A percentile compares a stretch with the other conserved stretches of the same genome.
Evolutionary conservation across 2,888 invertebrate species (phyloP).

Genomic region (Lymantria dispar): DNA sequence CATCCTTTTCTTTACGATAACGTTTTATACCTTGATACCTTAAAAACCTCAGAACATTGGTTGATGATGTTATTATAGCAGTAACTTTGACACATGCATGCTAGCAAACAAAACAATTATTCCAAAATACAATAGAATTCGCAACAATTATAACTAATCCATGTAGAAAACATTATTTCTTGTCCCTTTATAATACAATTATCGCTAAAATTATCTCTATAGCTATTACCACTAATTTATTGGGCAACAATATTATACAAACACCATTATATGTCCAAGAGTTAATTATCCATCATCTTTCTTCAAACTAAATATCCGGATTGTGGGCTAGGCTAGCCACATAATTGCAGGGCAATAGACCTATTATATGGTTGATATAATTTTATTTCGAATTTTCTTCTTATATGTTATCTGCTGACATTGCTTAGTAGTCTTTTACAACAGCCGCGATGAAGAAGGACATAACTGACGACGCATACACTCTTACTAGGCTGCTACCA

Average conservation of each 20-base stretch:
- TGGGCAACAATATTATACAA: not conserved
- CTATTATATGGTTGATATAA: too few species aligned
- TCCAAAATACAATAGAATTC: constrained; percentile 12
- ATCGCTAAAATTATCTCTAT: constrained; percentile 9
- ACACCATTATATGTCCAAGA: too few species aligned
- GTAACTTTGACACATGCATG: constrained; percentile 52
- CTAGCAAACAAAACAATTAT: constrained; percentile 27
- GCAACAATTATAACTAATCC: constrained; percentile 12
- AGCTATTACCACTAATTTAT: constrained; percentile 10
- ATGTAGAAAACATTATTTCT: constrained; percentile 5
- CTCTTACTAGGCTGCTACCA: too few species aligned
- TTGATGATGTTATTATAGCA: constrained; percentile 57
- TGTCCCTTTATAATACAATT: not conserved
- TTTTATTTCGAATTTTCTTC: too few species aligned
- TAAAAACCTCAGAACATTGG: constrained; percentile 77
- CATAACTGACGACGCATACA: too few species aligned
- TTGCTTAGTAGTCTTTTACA: too few species aligned
- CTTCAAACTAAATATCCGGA: too few species aligned
- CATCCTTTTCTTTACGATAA: constrained; percentile 84
- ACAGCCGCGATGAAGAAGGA: too few species aligned
- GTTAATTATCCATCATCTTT: too few species aligned
- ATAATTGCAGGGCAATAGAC: too few species aligned
- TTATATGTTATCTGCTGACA: too few species aligned
- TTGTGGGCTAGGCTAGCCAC: too few species aligned
- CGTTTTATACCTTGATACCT: constrained; percentile 74